These are phyloP conservation scores for Timema cristinae DNA, from an alignment of 2,888 invertebrate species.

Conservation along the genomic window DNA sequence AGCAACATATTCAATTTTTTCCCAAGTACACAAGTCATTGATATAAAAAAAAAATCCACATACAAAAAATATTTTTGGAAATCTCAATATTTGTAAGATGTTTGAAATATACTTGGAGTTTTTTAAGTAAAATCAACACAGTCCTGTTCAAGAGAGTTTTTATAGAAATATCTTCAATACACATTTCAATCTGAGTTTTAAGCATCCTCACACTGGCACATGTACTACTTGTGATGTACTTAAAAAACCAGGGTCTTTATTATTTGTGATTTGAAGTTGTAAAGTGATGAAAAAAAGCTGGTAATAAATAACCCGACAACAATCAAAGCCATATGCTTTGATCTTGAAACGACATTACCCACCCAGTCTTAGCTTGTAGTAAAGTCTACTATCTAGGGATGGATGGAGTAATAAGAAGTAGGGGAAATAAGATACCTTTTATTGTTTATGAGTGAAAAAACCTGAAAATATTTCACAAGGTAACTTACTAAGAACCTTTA, in stretches of 20 bases:
- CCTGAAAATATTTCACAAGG: too few species aligned
- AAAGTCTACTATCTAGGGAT: too few species aligned
- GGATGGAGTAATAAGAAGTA: too few species aligned
- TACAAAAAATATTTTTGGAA: not conserved
- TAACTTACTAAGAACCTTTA: too few species aligned
- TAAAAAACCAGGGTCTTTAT: too few species aligned
- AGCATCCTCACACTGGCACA: not conserved
- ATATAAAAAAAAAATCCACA: not conserved
- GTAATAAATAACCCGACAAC: not conserved
- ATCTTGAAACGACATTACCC: not conserved
- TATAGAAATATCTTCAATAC: not conserved
- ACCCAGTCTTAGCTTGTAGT: not conserved
- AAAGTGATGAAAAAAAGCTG: not conserved
- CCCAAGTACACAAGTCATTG: not conserved
- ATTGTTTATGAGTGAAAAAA: too few species aligned
- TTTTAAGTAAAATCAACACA: not conserved
- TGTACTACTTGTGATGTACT: not conserved
- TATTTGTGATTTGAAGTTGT: too few species aligned
- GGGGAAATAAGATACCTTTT: too few species aligned
- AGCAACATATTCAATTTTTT: not conserved
- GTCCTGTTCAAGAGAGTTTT: not conserved
- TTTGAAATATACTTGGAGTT: not conserved
- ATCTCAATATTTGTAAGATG: not conserved
- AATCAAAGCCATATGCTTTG: not conserved
- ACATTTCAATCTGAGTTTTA: not conserved